These are phyloP conservation scores for Grapholita molesta DNA, from an alignment of 1,140 invertebrate genomes.

Conservation along the genomic window DNA sequence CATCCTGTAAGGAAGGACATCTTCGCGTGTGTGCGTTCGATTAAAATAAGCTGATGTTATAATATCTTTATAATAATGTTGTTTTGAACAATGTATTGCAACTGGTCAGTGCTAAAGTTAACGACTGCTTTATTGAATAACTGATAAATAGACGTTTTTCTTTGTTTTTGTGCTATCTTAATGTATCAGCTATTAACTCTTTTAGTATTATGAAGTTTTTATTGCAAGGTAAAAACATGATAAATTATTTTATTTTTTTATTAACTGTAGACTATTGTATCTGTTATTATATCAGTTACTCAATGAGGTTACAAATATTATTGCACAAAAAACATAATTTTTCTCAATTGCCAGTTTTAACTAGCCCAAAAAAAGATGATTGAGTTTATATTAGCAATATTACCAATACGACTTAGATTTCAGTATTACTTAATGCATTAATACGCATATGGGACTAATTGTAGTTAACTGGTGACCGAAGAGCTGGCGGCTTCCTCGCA, in stretches of 20 bases:
- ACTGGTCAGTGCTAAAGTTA: conserved; percentile 8
- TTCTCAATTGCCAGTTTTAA: too few species aligned
- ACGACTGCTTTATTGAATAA: conserved; percentile 11
- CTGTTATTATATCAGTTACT: neutral
- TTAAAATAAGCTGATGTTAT: conserved; percentile 19
- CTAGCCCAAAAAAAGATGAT: too few species aligned
- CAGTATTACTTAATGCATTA: too few species aligned
- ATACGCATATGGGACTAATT: too few species aligned
- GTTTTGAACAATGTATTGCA: conserved; percentile 25
- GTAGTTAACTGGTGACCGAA: too few species aligned
- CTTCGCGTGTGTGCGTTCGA: conserved; percentile 11
- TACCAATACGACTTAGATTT: too few species aligned
- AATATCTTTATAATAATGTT: conserved; percentile 12
- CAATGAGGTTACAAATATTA: too few species aligned
- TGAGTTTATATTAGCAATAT: too few species aligned
- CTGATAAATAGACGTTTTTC: conserved; percentile 10
- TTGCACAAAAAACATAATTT: too few species aligned
- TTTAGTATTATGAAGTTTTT: neutral
- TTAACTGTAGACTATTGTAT: neutral
- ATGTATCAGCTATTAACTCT: neutral
- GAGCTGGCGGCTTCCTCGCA: too few species aligned
- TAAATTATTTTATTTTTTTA: neutral
- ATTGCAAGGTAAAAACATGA: neutral
- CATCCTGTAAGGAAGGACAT: conserved; percentile 19
- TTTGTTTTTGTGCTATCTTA: conserved; percentile 18